Percentiles rank a stretch among this genome's conserved stretches.
phyloP scores from a whole-genome alignment of 2,113 vertebrate genomes.

The Cromileptes altivelis region DNA sequence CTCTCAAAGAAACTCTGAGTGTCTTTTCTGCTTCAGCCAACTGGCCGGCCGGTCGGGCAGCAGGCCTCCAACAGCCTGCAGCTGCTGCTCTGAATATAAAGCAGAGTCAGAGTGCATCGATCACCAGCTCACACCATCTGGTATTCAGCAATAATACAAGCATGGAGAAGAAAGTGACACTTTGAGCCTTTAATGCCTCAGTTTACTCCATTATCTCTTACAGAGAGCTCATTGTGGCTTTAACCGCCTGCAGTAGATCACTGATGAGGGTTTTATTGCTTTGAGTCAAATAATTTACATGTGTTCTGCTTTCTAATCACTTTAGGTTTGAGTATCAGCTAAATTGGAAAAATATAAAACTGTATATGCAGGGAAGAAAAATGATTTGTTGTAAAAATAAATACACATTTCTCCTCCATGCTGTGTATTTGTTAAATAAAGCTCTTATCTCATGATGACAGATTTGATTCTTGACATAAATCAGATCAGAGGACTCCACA shows the following conservation, averaged over 20 bases:
- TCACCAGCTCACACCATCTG: slow-evolving; percentile 50
- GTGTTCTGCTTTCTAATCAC: background rate
- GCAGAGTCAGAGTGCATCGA: slow-evolving; percentile 47
- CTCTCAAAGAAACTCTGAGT: slow-evolving; percentile 46
- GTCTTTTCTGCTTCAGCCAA: slow-evolving; percentile 50
- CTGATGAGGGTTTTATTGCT: background rate
- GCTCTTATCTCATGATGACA: background rate
- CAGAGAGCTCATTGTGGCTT: background rate
- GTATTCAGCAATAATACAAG: slow-evolving; percentile 28
- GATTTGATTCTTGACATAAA: background rate
- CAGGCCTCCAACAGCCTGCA: slow-evolving; percentile 55
- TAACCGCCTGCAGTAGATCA: background rate
- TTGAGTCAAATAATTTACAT: background rate
- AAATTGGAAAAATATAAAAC: no score
- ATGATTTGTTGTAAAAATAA: background rate
- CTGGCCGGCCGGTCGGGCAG: slow-evolving; percentile 42
- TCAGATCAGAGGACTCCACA: background rate
- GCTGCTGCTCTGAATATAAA: slow-evolving; percentile 61
- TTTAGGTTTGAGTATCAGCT: no score
- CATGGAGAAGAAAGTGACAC: background rate
- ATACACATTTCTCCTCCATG: background rate
- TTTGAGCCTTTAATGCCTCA: background rate
- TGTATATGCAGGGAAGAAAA: background rate
- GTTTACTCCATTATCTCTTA: slow-evolving; percentile 24
- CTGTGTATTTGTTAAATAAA: background rate